phyloP scores from a whole-genome alignment of 2,113 vertebrate genomes.

The Centropus unirufus region DNA sequence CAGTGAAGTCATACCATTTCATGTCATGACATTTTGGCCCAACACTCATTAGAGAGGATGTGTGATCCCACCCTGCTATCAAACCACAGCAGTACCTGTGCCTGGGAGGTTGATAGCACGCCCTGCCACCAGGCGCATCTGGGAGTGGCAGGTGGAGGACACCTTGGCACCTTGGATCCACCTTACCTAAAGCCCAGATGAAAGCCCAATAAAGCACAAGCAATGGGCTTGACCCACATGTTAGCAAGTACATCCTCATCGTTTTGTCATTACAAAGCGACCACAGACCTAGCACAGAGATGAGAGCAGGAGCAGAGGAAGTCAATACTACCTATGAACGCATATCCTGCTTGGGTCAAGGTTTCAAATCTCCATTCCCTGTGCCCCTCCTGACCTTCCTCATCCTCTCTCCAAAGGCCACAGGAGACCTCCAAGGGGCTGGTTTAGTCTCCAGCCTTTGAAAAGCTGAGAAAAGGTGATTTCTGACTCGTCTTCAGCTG shows the following conservation, averaged over 20 bases:
- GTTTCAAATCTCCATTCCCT: not conserved
- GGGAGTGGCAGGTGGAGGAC: not conserved
- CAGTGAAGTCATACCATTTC: not conserved
- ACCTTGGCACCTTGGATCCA: not conserved
- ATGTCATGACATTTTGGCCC: not conserved
- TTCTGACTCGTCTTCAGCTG: not conserved
- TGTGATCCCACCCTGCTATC: not conserved
- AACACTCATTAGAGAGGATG: not conserved
- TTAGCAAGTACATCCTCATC: not conserved
- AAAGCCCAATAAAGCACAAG: not conserved
- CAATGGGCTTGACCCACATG: not conserved
- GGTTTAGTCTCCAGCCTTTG: not conserved
- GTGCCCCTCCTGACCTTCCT: not conserved
- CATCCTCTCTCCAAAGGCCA: not conserved
- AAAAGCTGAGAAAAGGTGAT: not conserved
- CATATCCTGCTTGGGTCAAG: not conserved
- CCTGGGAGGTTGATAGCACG: not conserved
- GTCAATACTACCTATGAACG: rapidly evolving
- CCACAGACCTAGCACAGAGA: not conserved
- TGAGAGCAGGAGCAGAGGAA: not conserved
- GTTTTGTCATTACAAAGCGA: not conserved
- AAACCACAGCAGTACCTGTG: not conserved
- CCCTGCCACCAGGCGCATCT: rapidly evolving
- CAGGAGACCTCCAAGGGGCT: not conserved
- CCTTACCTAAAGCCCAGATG: not conserved